Conservation (phyloP, 2,888 invertebrate species). For the Synergus itoensis region DNA sequence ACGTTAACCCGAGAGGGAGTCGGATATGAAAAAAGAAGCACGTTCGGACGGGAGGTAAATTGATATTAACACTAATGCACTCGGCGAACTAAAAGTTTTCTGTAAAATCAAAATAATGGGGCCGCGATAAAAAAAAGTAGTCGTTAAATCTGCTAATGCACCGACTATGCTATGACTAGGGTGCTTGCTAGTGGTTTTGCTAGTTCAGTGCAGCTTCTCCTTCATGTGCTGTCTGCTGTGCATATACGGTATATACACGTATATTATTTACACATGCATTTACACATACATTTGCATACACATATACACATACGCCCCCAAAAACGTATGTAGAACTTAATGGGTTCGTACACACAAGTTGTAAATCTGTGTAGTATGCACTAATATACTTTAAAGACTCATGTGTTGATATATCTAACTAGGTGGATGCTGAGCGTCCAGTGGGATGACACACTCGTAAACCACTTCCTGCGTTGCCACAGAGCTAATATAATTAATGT, state of each 20-base stretch:
- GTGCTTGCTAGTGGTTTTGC: constrained; percentile 51
- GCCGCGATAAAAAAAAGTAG: constrained; percentile 57
- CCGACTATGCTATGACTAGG: constrained; percentile 50
- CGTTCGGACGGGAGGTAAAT: constrained; percentile 58
- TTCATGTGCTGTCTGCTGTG: constrained; percentile 23
- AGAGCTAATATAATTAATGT: constrained; percentile 71
- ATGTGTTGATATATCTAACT: background rate
- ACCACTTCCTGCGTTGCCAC: constrained; percentile 48
- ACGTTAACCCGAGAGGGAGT: constrained; percentile 17
- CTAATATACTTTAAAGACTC: constrained; percentile 7
- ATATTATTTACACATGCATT: too few relatives aligned
- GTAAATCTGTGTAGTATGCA: constrained; percentile 11
- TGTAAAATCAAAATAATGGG: constrained; percentile 65
- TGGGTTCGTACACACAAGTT: background rate
- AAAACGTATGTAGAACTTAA: constrained; percentile 7
- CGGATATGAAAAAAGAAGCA: background rate
- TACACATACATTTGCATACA: too few relatives aligned
- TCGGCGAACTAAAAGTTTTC: constrained; percentile 60
- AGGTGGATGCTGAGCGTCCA: background rate
- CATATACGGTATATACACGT: background rate
- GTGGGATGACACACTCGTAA: constrained; percentile 42
- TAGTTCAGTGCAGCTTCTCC: constrained; percentile 45
- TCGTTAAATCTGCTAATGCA: constrained; percentile 68
- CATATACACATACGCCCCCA: background rate
- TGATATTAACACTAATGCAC: constrained; percentile 67